A percentile compares a stretch with the other conserved stretches of the same genome.
Evolutionary conservation across 2,888 invertebrate genomes (phyloP).

Genomic region (Dugesia japonica): DNA sequence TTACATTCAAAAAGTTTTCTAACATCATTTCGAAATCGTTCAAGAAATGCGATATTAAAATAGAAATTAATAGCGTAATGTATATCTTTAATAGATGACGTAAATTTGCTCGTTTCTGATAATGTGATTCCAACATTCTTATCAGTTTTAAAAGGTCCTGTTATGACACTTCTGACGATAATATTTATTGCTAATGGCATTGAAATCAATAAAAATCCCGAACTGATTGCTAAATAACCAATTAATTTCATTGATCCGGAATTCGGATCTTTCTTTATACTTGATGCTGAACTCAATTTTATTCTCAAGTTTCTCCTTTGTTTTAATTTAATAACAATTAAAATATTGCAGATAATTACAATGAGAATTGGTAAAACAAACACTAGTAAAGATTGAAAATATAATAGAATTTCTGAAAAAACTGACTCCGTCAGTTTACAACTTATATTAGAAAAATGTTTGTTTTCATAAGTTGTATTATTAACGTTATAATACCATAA

Average conservation of each 20-base stretch:
- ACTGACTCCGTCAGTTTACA: neutral
- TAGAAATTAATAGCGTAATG: neutral
- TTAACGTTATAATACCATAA: neutral
- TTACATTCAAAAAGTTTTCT: neutral
- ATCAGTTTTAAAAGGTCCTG: neutral
- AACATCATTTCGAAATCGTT: neutral
- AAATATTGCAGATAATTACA: neutral
- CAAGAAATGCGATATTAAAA: neutral
- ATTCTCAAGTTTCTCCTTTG: neutral
- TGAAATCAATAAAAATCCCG: neutral
- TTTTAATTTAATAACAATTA: neutral
- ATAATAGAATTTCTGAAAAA: neutral
- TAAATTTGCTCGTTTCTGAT: neutral
- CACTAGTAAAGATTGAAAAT: neutral
- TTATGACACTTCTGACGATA: neutral
- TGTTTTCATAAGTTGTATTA: neutral
- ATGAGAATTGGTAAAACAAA: neutral
- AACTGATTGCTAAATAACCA: conserved; percentile 12
- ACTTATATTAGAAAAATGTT: neutral
- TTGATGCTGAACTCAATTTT: neutral
- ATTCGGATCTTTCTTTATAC: conserved; percentile 2
- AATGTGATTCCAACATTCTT: neutral
- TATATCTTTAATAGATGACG: neutral
- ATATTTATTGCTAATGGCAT: conserved; percentile 1
- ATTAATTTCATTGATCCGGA: conserved; percentile 1